Base-by-base conservation (phyloP, 2,797 vertebrate species). In the Monodelphis domestica region DNA sequence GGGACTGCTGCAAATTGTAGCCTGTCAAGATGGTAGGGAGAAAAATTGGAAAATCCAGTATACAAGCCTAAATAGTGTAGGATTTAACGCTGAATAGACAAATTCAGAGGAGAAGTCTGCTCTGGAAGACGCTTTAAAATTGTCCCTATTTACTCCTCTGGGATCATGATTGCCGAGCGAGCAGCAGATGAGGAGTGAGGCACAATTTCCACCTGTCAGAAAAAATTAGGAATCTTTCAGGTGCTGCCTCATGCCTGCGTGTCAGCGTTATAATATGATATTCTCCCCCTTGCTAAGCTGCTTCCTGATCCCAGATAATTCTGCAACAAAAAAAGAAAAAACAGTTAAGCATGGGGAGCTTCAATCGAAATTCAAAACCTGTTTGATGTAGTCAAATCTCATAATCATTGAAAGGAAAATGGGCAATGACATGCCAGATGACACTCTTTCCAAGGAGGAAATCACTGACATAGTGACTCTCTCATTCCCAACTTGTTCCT, bases 371-470 rank as follows among this genome's bases (percentile, higher is more conserved):
- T 29, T 94, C 91, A 90, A 96, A 96, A 92, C 91, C 26, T 17
- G 52, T 94, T 51, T 29, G 91, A 87, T 53, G 90, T 53, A 94
- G n/a, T 53, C 30, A 94, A 54, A 87, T 38, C 4, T 90, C 91
- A 87, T 95, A 91, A 95, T 88, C 55, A 55, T 30, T 90, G 88
- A 54, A 95, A 92, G 14, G 57, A 59, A 95, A 87, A 52, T 3
- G 52, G 24, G 88, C 78, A 89, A 53, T 88, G 53, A 30, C 70
- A 38, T 54, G 30, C 54, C 54, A 94, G 91, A 53, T 54, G 29
- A 24, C 90, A n/a, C 12, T 70, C 90, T 54, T 88, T 89, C 38
- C 21, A 59, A 63, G 93, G 26, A 87, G 55, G 88, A 53, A 54
- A 63, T 90, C 26, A 59, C 29, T 53, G 78, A 89, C 38, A 90